phyloP scores from a whole-genome alignment of 2,113 vertebrate species.

The Motacilla alba region DNA sequence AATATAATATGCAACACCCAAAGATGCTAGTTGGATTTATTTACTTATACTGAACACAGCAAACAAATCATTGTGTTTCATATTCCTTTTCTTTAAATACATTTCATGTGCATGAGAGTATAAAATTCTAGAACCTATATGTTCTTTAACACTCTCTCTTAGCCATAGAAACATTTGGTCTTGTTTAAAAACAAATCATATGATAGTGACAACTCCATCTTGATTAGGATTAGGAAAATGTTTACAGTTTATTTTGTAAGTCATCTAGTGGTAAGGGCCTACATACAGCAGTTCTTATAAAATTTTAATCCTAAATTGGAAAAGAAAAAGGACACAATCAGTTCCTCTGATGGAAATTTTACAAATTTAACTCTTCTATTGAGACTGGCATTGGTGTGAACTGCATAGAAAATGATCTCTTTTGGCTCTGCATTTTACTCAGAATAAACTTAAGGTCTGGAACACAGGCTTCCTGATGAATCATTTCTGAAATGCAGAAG shows the following conservation, averaged over 20 bases:
- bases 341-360: not conserved
- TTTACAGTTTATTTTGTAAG: not conserved
- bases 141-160: not conserved
- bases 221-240: not conserved
- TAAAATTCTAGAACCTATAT: not conserved
- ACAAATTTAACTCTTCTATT: not conserved
- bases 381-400: not conserved
- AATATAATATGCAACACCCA: not conserved
- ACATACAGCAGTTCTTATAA: not conserved
- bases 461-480: not conserved
- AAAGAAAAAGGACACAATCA: not conserved
- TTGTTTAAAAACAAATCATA: not conserved
- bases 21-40: not conserved
- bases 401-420: not conserved
- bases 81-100: rapidly evolving
- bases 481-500: slow-evolving; percentile 24
- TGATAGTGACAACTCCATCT: not conserved
- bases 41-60: not conserved
- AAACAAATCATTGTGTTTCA: not conserved
- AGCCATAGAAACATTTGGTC: not conserved
- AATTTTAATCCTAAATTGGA: not conserved
- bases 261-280: not conserved
- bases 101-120: not conserved
- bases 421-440: not conserved
- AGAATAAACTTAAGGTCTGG: slow-evolving; percentile 10